Conservation (phyloP, 2,113 vertebrate genomes). For the Oryzias curvinotus region DNA sequence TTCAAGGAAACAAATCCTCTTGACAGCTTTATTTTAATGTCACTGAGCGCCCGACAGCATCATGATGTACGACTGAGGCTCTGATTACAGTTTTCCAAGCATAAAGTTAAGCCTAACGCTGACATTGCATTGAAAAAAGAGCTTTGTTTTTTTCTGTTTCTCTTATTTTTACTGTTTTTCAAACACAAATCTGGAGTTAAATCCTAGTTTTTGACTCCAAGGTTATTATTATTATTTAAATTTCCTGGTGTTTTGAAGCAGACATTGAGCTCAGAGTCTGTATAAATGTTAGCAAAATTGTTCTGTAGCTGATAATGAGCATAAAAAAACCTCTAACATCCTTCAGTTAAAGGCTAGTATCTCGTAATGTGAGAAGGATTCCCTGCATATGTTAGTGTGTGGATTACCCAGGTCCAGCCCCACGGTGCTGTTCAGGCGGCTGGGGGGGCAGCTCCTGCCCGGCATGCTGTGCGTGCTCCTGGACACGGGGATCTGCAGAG, state of each 20-base stretch:
- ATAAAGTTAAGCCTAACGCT: neutral
- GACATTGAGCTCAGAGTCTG: no score
- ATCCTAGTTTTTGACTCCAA: no score
- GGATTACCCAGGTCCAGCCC: slow-evolving; percentile 85
- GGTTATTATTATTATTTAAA: no score
- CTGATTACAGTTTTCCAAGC: neutral
- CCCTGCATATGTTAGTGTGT: neutral
- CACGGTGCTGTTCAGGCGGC: slow-evolving; percentile 81
- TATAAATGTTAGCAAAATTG: no score
- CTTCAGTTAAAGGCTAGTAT: no score
- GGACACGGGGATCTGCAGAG: slow-evolving; percentile 70
- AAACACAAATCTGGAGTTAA: no score
- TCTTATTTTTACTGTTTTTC: neutral
- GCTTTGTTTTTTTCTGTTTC: neutral
- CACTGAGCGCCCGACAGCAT: rapidly evolving
- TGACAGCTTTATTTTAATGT: rapidly evolving
- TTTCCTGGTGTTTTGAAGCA: no score
- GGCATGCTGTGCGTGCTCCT: slow-evolving; percentile 74
- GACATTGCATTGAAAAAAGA: neutral
- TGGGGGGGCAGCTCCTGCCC: slow-evolving; percentile 72
- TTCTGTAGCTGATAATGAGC: no score
- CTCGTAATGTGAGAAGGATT: no score
- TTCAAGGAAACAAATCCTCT: neutral
- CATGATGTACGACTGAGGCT: rapidly evolving
- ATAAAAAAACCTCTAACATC: no score